A percentile compares a stretch with the other conserved stretches of the same genome.
Evolutionary conservation across 37 sponge, comb jelly and placozoan genomes (phyloP).

Genomic region (Aplysina aerophoba): DNA sequence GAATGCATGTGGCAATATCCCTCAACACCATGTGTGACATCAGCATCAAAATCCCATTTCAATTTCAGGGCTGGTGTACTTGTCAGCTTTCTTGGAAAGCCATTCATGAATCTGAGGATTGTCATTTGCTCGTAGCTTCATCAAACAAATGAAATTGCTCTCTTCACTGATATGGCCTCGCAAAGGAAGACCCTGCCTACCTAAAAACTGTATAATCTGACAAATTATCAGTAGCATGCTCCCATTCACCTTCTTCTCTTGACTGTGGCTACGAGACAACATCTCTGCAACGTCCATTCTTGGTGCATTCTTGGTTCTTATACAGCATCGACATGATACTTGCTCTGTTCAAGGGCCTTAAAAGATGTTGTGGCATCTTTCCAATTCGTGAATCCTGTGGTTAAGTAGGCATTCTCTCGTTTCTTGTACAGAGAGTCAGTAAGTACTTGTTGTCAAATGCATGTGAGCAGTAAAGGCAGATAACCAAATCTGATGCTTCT

Average conservation of each 20-base stretch:
- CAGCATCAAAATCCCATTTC: slow-evolving; percentile 40
- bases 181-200: slow-evolving; percentile 40
- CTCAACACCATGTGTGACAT: slow-evolving; percentile 46
- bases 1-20: slow-evolving; percentile 14
- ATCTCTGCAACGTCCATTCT: slow-evolving; percentile 29
- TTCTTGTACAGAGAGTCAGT: slow-evolving; percentile 18
- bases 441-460: slow-evolving; percentile 24
- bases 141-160: slow-evolving; percentile 52
- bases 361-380: slow-evolving; percentile 31
- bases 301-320: not conserved
- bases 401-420: slow-evolving; percentile 23
- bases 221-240: slow-evolving; percentile 28
- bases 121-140: too few species aligned
- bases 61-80: slow-evolving; percentile 52
- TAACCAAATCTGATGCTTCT: slow-evolving; percentile 28
- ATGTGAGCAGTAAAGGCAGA: slow-evolving; percentile 28
- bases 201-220: slow-evolving; percentile 38
- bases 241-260: slow-evolving; percentile 31
- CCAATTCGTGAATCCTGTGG: slow-evolving; percentile 25
- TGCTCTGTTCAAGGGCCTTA: slow-evolving; percentile 23
- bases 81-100: slow-evolving; percentile 36
- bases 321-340: slow-evolving; percentile 34
- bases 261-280: slow-evolving; percentile 3
- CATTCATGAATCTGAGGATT: slow-evolving; percentile 37
- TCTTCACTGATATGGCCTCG: slow-evolving; percentile 33